Conservation (phyloP, 2,888 invertebrate species). For the Tachystola acroxantha region DNA sequence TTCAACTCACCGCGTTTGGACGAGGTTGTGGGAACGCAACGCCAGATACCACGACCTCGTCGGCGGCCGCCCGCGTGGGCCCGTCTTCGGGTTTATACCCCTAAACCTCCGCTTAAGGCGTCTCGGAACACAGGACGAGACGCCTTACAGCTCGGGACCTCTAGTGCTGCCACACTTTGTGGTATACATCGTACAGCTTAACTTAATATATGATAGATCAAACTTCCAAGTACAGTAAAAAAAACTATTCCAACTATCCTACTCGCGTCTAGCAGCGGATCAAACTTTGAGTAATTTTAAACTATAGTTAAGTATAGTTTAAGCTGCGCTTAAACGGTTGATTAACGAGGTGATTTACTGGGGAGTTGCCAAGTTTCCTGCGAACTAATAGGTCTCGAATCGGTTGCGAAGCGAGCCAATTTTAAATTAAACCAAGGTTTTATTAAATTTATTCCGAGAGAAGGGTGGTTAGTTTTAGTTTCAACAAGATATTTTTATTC, state of each 20-base stretch:
- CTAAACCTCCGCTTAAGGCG: too few relatives aligned
- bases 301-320: conserved; percentile 52
- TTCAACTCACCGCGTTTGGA: too few relatives aligned
- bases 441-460: background rate
- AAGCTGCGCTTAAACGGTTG: conserved; percentile 51
- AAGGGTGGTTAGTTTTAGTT: background rate
- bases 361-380: conserved; percentile 33
- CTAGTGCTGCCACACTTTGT: too few relatives aligned
- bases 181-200: too few relatives aligned
- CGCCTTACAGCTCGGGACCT: too few relatives aligned
- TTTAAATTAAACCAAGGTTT: conserved; percentile 16
- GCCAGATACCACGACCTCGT: too few relatives aligned
- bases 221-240: background rate
- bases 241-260: background rate
- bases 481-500: background rate
- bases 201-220: background rate
- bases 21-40: too few relatives aligned
- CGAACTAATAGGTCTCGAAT: conserved; percentile 24
- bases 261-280: conserved; percentile 18
- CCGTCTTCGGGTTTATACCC: too few relatives aligned
- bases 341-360: conserved; percentile 48
- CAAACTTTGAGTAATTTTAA: conserved; percentile 25
- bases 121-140: too few relatives aligned
- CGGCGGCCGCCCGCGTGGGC: too few relatives aligned
- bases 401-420: conserved; percentile 12